Percentiles rank a stretch among this genome's conserved stretches.
phyloP scores from a whole-genome alignment of 2,888 invertebrate genomes.

The Eudemis profundana region DNA sequence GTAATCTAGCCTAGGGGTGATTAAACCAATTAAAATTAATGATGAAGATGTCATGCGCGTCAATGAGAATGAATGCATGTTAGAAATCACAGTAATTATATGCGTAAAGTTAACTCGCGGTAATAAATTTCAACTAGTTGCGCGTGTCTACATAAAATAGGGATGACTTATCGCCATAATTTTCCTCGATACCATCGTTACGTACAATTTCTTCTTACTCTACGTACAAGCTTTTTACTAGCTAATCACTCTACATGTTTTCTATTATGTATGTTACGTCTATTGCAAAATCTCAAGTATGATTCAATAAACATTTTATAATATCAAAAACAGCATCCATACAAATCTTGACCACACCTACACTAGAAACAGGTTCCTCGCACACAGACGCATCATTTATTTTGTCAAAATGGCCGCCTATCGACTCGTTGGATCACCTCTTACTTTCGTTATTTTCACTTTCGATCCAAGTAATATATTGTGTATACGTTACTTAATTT shows the following conservation, averaged over 20 bases:
- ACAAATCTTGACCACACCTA: conserved; percentile 52
- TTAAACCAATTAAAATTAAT: conserved; percentile 25
- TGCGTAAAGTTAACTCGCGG: conserved; percentile 26
- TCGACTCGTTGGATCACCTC: conserved; percentile 62
- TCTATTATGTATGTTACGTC: conserved; percentile 23
- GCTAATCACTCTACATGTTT: neutral
- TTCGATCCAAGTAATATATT: conserved; percentile 71
- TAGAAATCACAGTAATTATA: conserved; percentile 31
- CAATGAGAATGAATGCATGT: conserved; percentile 20
- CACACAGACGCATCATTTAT: conserved; percentile 59
- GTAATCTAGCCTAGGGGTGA: conserved; percentile 4
- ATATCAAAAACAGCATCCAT: conserved; percentile 24
- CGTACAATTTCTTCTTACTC: conserved; percentile 6
- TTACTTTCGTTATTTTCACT: conserved; percentile 80
- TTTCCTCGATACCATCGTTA: conserved; percentile 5
- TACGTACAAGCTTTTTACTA: neutral
- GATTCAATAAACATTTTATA: conserved; percentile 34
- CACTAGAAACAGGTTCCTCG: conserved; percentile 52
- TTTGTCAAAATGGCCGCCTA: conserved; percentile 65
- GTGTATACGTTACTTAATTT: conserved; percentile 68
- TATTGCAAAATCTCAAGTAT: conserved; percentile 29
- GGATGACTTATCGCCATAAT: conserved; percentile 27
- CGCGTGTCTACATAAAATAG: conserved; percentile 26
- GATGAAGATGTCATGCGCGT: conserved; percentile 26
- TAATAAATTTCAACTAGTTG: conserved; percentile 22